Evolutionary conservation across 2,113 vertebrate genomes (phyloP), one percentile per base, ranked within the genome.

Genomic region (Amazona guildingii): DNA sequence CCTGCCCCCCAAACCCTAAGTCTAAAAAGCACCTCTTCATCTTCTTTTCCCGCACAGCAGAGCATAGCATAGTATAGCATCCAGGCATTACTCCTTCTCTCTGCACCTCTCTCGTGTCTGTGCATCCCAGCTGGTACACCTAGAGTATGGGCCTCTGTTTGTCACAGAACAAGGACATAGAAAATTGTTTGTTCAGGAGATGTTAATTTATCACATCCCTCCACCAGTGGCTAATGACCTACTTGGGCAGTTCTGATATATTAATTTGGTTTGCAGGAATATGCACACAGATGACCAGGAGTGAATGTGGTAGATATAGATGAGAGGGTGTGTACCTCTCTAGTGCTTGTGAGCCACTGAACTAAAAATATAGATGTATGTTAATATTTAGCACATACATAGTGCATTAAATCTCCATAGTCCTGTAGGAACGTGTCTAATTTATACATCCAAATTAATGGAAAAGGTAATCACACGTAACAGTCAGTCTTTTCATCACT

Each of bases 401-500:
- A 41, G 51, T 79, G 3, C 57, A 33, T 75, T 88, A 72, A 77
- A 72, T 90, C 82, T 83, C 62, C 41, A 10, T 7, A 57, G 48
- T 16, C 92, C 54, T 92, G 88, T 63, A 66, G 57, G 48, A 86
- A 84, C 95, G 2, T 76, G 88, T 86, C 69, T 93, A n/a, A 86
- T 88, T 90, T 67, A 55, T 87, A 75, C 37, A 92, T 79, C 66
- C 21, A 84, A 93, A 79, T 78, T 93, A 95, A 79, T 64, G 83
- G 66, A 82, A 81, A 62, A 84, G 49, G 44, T 85, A 94, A 91
- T 94, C 92, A 59, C n/a, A 57, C 37, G 7, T 68, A 95, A 57
- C 83, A 94, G 90, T 86, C 72, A 81, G 64, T 55, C 88, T 96
- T 95, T 94, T 95, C 83, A 93, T 96, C 89, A 76, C 73, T 91